These are phyloP conservation scores for Ophion ventricosus DNA, from an alignment of 2,888 invertebrate species.

Conservation along the genomic window DNA sequence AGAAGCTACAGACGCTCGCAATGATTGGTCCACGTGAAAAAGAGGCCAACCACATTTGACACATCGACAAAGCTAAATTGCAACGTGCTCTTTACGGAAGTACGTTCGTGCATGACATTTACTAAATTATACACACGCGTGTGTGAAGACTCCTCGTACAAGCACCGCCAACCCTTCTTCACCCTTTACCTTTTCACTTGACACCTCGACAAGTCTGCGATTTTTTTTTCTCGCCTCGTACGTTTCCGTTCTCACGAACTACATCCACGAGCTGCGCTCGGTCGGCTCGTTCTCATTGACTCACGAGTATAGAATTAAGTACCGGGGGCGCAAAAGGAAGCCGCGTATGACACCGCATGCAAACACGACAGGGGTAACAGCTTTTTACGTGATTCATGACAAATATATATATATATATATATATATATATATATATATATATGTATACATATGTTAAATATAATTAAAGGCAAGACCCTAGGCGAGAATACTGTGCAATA, in stretches of 20 bases:
- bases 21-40: too few species aligned
- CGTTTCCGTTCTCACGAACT: neutral
- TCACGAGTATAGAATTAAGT: slow-evolving; percentile 61
- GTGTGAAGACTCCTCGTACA: neutral
- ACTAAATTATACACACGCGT: neutral
- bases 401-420: too few species aligned
- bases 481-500: too few species aligned
- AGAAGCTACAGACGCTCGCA: too few species aligned
- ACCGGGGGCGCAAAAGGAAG: slow-evolving; percentile 39
- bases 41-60: too few species aligned
- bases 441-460: too few species aligned
- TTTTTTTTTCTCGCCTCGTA: slow-evolving; percentile 3
- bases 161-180: neutral
- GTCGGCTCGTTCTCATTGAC: slow-evolving; percentile 30
- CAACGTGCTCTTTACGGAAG: neutral
- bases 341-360: neutral
- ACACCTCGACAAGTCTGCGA: neutral
- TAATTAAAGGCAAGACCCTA: too few species aligned
- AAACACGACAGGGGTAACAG: neutral
- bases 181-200: neutral
- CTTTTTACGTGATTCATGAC: neutral
- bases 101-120: neutral
- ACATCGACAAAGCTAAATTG: too few species aligned
- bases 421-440: too few species aligned
- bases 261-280: neutral